A percentile compares a stretch with the other conserved stretches of the same genome.
phyloP scores from a whole-genome alignment of 2,113 vertebrate genomes.

The Protomyctophum bolini region DNA sequence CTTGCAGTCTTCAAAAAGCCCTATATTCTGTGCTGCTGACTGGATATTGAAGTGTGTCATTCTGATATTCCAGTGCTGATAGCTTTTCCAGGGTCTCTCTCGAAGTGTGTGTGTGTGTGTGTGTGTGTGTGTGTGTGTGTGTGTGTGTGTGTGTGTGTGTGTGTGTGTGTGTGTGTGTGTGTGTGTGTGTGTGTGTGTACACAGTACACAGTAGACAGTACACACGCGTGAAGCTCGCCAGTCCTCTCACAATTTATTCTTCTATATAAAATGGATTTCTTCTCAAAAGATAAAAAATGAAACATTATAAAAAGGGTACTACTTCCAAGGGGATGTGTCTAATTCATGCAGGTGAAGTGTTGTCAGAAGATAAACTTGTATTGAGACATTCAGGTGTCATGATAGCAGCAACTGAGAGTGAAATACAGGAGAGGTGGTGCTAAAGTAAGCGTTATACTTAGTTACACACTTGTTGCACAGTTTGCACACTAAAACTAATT shows the following conservation, averaged over 20 bases:
- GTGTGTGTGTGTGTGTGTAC: constrained; percentile 26
- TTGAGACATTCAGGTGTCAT: too few relatives aligned
- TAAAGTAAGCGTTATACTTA: too few relatives aligned
- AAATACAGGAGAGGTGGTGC: too few relatives aligned
- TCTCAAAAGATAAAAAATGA: constrained; percentile 47
- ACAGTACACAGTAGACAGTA: not conserved
- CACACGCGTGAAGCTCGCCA: constrained; percentile 28
- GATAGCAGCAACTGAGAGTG: too few relatives aligned
- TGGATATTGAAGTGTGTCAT: too few relatives aligned
- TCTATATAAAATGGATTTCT: constrained; percentile 62
- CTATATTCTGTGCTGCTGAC: too few relatives aligned
- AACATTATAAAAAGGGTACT: constrained; percentile 48
- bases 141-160: constrained; percentile 9
- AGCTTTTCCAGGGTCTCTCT: too few relatives aligned
- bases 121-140: not conserved
- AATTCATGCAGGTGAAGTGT: constrained; percentile 70
- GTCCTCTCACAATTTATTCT: constrained; percentile 67
- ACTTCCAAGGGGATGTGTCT: constrained; percentile 64
- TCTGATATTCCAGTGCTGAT: too few relatives aligned
- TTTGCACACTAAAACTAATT: too few relatives aligned
- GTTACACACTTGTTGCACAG: too few relatives aligned
- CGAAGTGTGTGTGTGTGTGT: constrained; percentile 3
- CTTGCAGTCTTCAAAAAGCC: too few relatives aligned
- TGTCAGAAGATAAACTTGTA: constrained; percentile 47
- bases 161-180: constrained; percentile 21